Base-by-base conservation (phyloP, 2,888 invertebrate species). In the Thecophora atra region DNA sequence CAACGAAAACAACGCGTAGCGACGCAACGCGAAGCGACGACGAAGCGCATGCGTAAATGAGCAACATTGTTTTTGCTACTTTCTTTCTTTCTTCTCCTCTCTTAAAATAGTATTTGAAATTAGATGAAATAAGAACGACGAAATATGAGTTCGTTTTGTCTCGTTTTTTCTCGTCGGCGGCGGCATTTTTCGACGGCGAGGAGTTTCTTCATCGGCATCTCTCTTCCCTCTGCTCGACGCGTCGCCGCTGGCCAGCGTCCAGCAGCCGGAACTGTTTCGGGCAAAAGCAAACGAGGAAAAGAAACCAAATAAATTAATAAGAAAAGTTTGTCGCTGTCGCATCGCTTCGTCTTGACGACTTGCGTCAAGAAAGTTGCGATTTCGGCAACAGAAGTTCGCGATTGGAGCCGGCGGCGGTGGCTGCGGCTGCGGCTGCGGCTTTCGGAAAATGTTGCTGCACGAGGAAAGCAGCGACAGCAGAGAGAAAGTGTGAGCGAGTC, bases 401-500 rank as follows among this genome's bases (percentile, higher is more conserved):
- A 17, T 13, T n/a, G 4, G 60, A 15, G 42, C n/a, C 30, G 3
- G 42, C 62, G 62, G 28, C 28, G 26, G 24, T 1, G 13, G 60
- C 24, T 24, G 5, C 24, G 19, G 60, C 30, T 37, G n/a, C 37
- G 17, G 17, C 17, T n/a, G 11, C 21, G 54, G 54, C 21, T 3
- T 60, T 60, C 3, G 58, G 42, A 42, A 58, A 68, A 68, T 56
- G 68, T 28, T n/a, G 58, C 52, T 6, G 19, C 37, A 58, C 60
- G 54, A 30, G 54, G 1, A 26, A 7, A 42, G 68, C 42, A 51
- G 30, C 62, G 11, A 8, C 37, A 51, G 79, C 80, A 78, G 80
- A 81, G 82, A 83, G 82, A 83, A 83, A 83, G 83, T 83, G 82
- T 6, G 82, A 81, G 78, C 79, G 79, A 76, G 76, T 74, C 77